Evolutionary conservation across 2,888 invertebrate species (phyloP), one percentile per base, ranked within the genome.

Genomic region (Spisula solida): DNA sequence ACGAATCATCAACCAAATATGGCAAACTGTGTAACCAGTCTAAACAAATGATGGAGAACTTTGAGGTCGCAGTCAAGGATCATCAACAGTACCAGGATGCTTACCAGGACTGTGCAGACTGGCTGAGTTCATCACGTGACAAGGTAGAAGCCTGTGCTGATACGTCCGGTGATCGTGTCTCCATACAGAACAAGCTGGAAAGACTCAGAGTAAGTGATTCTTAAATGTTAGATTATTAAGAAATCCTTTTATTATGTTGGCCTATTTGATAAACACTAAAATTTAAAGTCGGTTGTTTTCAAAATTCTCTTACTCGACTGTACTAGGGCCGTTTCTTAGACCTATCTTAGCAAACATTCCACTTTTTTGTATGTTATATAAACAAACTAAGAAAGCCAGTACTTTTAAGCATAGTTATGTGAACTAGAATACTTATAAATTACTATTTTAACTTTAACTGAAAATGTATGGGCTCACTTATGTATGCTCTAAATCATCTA

Each of bases 21-120:
- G 90, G 87, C 48, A 93, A 93, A 51, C 91, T 96, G 56, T 95
- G 95, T 89, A 91, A 88, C 41, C 92, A 91, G 47, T 95, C 95
- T 4, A 93, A 97, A 96, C 98, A 98, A 95, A 97, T 99, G 1
- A 97, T 99, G 93, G 98, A 98, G 85, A 98, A 98, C 96, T 97
- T 99, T 86, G 98, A 98, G 94, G 98, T 98, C 86, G 98, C 98
- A 95, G 98, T 98, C 0, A 98, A 98, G 93, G 98, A 98, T 93
- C 99, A 99, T 95, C 98, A 98, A 95, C 98, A 98, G 90, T 98
- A 98, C 88, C 98, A 98, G 93, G 97, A 97, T 85, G 97, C 98
- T 81, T 97, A 98, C 86, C 98, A 98, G 93, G 97, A 97, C 66
- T 98, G 98, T 95, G 98, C 98, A 95, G 98, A 98, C 94, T 99